Percentiles rank a stretch among this genome's conserved stretches.
phyloP scores from a whole-genome alignment of 2,113 vertebrate genomes.

The Zonotrichia leucophrys region DNA sequence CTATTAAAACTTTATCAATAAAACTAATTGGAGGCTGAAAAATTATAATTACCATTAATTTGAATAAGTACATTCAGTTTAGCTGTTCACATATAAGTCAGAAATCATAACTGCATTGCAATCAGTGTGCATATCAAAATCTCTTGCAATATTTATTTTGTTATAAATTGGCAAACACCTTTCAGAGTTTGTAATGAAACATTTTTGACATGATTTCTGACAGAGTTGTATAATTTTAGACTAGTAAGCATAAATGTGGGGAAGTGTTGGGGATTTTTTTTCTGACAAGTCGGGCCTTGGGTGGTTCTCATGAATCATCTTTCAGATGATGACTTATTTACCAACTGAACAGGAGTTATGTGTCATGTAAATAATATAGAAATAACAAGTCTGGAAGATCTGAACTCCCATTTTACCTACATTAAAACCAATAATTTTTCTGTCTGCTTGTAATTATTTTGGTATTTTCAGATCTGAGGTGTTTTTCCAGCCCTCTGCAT shows the following conservation, averaged over 20 bases:
- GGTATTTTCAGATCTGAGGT: not conserved
- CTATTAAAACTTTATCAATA: not conserved
- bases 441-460: not conserved
- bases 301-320: not conserved
- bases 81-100: not conserved
- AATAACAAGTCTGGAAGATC: conserved; percentile 12
- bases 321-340: conserved; percentile 4
- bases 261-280: not conserved
- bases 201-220: not conserved
- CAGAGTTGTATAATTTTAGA: not conserved
- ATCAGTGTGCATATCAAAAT: not conserved
- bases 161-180: not conserved
- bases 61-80: not conserved
- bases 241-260: not conserved
- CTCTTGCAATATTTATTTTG: not conserved
- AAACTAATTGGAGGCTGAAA: not conserved
- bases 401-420: not conserved
- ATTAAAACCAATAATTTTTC: not conserved
- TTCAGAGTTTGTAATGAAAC: not conserved
- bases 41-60: not conserved
- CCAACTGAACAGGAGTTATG: not conserved
- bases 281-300: not conserved
- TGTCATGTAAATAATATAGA: not conserved
- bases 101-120: not conserved
- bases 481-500: not conserved